Evolutionary conservation across 1,140 invertebrate species (phyloP).

Genomic region (Hirudo medicinalis): DNA sequence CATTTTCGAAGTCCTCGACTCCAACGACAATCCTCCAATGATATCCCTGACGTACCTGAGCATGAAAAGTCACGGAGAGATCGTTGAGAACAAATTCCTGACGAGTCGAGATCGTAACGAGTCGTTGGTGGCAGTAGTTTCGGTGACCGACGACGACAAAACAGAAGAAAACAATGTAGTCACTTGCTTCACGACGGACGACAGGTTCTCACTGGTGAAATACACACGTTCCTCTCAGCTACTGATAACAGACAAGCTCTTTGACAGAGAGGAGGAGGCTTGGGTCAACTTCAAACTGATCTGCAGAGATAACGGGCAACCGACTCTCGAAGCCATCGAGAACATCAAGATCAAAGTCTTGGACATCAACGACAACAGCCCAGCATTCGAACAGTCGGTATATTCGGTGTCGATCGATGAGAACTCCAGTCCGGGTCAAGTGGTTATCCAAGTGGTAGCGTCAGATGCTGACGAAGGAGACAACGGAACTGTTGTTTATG

Average conservation of each 20-base stretch:
- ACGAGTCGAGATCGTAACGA: no score
- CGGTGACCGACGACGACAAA: no score
- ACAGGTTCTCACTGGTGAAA: no score
- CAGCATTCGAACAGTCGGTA: neutral
- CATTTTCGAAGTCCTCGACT: constrained; percentile 27
- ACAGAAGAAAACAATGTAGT: no score
- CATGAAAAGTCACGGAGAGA: neutral
- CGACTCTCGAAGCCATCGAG: neutral
- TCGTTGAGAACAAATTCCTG: constrained; percentile 12
- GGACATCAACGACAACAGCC: constrained; percentile 13
- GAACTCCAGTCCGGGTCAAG: neutral
- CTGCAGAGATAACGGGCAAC: neutral
- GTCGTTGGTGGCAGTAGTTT: no score
- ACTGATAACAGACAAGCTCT: no score
- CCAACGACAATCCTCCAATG: constrained; percentile 29
- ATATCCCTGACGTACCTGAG: constrained; percentile 19
- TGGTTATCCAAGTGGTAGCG: neutral
- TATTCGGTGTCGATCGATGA: constrained; percentile 12
- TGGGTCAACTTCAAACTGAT: constrained; percentile 9
- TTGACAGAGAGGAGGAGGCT: no score
- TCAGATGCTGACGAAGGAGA: neutral
- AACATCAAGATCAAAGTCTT: neutral
- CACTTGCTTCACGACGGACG: no score
- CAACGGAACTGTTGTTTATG: constrained; percentile 9
- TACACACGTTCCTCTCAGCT: no score